These are phyloP conservation scores for Habroteleia sp. DNA, from an alignment of 2,888 invertebrate species.

Conservation along the genomic window DNA sequence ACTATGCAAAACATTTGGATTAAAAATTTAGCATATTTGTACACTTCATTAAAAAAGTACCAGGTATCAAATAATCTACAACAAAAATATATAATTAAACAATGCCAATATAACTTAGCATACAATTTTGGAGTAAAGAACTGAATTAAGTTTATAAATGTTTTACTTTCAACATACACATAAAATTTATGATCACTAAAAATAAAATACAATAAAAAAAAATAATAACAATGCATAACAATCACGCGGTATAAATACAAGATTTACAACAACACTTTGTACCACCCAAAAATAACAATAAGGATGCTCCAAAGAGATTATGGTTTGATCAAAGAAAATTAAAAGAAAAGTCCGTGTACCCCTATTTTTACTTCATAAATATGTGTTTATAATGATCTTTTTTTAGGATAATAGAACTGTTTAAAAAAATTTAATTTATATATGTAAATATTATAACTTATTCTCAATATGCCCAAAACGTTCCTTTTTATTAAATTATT, in stretches of 20 bases:
- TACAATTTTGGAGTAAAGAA: too few relatives aligned
- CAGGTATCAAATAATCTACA: slow-evolving; percentile 17
- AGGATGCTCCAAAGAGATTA: slow-evolving; percentile 36
- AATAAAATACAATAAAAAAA: too few relatives aligned
- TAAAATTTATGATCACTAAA: background rate
- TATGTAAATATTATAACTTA: too few relatives aligned
- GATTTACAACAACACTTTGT: slow-evolving; percentile 27
- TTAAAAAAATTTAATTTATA: too few relatives aligned
- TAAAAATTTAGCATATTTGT: slow-evolving; percentile 7
- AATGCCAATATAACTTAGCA: too few relatives aligned
- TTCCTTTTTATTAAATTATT: too few relatives aligned
- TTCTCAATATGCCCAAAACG: too few relatives aligned
- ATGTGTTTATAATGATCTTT: background rate
- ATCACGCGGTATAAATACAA: slow-evolving; percentile 22
- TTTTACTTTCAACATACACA: too few relatives aligned
- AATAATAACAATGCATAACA: slow-evolving; percentile 26
- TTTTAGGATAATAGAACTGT: too few relatives aligned
- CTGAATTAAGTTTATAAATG: too few relatives aligned
- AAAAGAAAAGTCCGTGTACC: slow-evolving; percentile 6
- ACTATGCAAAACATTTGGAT: slow-evolving; percentile 18
- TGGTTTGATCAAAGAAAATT: slow-evolving; percentile 26
- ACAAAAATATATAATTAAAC: slow-evolving; percentile 13
- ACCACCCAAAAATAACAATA: slow-evolving; percentile 37
- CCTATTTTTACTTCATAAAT: too few relatives aligned
- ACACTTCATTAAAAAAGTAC: too few relatives aligned